Conservation (phyloP, 2,888 invertebrate species). For the Perizoma flavofasciatum region DNA sequence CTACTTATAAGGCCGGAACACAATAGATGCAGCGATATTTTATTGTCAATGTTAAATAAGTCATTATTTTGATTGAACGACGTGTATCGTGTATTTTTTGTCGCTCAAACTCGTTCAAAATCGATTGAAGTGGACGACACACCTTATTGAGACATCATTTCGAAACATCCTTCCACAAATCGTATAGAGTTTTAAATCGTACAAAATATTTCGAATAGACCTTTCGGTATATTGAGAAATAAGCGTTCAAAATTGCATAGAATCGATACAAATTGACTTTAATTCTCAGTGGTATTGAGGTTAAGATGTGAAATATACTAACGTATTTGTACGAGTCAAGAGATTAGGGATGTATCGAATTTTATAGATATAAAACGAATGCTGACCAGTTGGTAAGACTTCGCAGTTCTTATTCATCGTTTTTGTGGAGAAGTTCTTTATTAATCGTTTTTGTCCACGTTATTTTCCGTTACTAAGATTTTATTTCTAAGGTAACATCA, state of each 20-base stretch:
- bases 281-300: slow-evolving; percentile 49
- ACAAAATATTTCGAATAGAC: not conserved
- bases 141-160: slow-evolving; percentile 61
- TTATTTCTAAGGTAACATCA: too few relatives aligned
- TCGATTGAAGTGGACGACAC: slow-evolving; percentile 72
- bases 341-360: slow-evolving; percentile 67
- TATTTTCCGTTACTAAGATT: too few relatives aligned
- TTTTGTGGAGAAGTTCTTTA: too few relatives aligned
- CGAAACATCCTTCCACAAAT: slow-evolving; percentile 18
- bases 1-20: slow-evolving; percentile 57
- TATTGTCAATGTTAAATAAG: slow-evolving; percentile 83
- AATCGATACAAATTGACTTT: slow-evolving; percentile 54
- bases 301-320: slow-evolving; percentile 55
- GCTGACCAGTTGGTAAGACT: slow-evolving; percentile 10
- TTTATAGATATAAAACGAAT: not conserved
- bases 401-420: too few relatives aligned
- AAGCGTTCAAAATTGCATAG: slow-evolving; percentile 68
- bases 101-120: slow-evolving; percentile 60
- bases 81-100: slow-evolving; percentile 49
- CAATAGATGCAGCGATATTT: slow-evolving; percentile 76
- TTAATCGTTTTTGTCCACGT: not conserved
- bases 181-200: slow-evolving; percentile 17
- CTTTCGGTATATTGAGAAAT: slow-evolving; percentile 58
- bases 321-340: slow-evolving; percentile 32
- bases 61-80: slow-evolving; percentile 82